These are phyloP conservation scores for Dipodomys spectabilis DNA, from an alignment of 2,113 vertebrate genomes.

Conservation along the genomic window DNA sequence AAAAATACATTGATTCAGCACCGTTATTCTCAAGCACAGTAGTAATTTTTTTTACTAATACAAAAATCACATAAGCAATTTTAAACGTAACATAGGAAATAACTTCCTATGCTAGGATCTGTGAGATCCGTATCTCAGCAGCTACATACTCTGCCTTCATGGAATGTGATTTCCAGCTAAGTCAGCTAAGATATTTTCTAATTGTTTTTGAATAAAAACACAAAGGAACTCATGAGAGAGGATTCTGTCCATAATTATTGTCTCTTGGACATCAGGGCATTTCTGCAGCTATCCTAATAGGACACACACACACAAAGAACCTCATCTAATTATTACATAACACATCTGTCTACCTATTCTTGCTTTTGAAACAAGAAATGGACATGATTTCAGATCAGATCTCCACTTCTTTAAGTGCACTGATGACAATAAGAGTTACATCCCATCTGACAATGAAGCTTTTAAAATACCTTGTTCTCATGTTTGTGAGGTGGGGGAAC, in stretches of 20 bases:
- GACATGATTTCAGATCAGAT: conserved; percentile 34
- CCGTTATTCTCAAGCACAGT: background rate
- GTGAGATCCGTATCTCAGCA: background rate
- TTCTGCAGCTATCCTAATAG: background rate
- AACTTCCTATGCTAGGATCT: background rate
- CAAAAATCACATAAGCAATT: background rate
- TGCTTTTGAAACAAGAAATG: conserved; percentile 45
- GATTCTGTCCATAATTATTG: background rate
- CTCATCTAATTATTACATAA: background rate
- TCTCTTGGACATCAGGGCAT: background rate
- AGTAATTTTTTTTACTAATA: background rate
- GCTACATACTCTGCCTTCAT: background rate
- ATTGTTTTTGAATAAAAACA: background rate
- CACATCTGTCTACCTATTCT: background rate
- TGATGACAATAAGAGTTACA: background rate
- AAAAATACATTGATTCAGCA: conserved; percentile 21
- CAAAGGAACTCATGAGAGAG: background rate
- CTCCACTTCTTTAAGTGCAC: conserved; percentile 21
- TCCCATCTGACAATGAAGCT: background rate
- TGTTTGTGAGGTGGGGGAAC: background rate
- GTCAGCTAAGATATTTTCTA: background rate
- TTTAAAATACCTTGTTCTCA: background rate
- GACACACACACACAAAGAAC: background rate
- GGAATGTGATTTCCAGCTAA: conserved; percentile 26
- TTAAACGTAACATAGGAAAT: background rate